Base-by-base conservation (phyloP, 2,113 vertebrate species). In the Leuciscus idus region DNA sequence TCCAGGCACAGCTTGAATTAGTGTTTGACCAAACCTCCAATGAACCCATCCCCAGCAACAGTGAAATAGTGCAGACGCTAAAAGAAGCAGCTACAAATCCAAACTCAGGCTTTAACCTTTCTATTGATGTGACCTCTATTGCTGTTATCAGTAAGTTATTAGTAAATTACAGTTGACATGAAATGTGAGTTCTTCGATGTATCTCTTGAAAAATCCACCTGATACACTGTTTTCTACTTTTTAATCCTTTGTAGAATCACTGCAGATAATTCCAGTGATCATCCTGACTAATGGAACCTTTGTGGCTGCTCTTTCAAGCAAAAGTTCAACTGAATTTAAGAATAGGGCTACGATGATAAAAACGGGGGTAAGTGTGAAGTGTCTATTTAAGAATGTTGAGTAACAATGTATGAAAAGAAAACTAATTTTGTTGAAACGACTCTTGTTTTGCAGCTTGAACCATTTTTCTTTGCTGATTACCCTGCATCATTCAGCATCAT, bases 251-350 rank as follows among this genome's bases (percentile, higher is more conserved):
- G 5, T 26, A 86, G 86, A 43, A 77, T 3, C 33, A 28, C n/a
- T 83, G 11, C 26, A 81, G 46, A 72, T 0, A 21, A 21, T 89
- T 23, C 28, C 61, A 1, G 15, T 88, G 30, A 55, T 0, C 21
- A 74, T 88, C 43, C 26, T 66, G 36, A 84, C 87, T 79, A 74
- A 88, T 50, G 86, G 87, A 23, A 86, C 81, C 17, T 89, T 84
- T 50, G 55, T 26, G 0, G 21, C 8, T 10, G 52, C 10, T 43
- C 46, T 89, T 11, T 73, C 11, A 33, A 55, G 78, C 23, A 23
- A 21, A 11, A 12, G 0, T 36, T 86, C 87, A 1, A 17, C 3
- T 43, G 77, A 61, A 50, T 89, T 81, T 36, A 6, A 0, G 19
- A 86, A 23, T 23, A 86, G 86, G 48, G n/a, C 76, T 36, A 9